phyloP scores from a whole-genome alignment of 2,113 vertebrate species.

The Zapornia atra region DNA sequence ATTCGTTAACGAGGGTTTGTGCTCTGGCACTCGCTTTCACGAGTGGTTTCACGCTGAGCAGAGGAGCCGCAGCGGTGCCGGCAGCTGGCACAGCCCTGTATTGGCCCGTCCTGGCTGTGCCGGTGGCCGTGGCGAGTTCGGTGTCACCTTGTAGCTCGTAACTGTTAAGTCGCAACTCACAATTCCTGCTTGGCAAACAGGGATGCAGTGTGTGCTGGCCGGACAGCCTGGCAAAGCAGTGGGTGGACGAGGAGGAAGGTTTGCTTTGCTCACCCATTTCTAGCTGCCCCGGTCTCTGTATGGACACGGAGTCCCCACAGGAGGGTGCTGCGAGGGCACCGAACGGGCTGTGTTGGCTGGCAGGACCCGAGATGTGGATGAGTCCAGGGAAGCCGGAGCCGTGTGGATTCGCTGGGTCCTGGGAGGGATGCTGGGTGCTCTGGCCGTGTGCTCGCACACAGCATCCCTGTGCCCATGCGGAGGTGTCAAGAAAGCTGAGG shows the following conservation, averaged over 20 bases:
- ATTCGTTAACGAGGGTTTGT: neutral
- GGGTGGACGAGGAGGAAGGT: neutral
- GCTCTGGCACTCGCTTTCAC: neutral
- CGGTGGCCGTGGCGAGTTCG: rapidly evolving
- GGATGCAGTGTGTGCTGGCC: rapidly evolving
- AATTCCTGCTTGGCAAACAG: neutral
- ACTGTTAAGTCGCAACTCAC: too few relatives aligned
- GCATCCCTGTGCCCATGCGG: rapidly evolving
- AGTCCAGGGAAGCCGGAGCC: neutral
- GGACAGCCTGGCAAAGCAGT: neutral
- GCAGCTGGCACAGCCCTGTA: neutral
- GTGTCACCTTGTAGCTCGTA: rapidly evolving
- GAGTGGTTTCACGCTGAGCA: rapidly evolving
- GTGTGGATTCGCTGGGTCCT: too few relatives aligned
- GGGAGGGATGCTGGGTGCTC: neutral
- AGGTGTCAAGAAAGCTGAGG: rapidly evolving
- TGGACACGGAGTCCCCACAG: conserved; percentile 51
- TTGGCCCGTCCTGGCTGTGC: neutral
- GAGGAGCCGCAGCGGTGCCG: neutral
- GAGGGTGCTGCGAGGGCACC: conserved; percentile 64
- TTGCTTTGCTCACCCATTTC: neutral
- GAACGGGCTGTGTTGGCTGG: conserved; percentile 22
- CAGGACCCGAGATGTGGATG: neutral
- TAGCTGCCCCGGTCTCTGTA: conserved; percentile 48
- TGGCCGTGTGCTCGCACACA: rapidly evolving